Percentiles rank a stretch among this genome's conserved stretches.
Evolutionary conservation across 1,140 invertebrate genomes (phyloP).

Genomic region (Elysia chlorotica): DNA sequence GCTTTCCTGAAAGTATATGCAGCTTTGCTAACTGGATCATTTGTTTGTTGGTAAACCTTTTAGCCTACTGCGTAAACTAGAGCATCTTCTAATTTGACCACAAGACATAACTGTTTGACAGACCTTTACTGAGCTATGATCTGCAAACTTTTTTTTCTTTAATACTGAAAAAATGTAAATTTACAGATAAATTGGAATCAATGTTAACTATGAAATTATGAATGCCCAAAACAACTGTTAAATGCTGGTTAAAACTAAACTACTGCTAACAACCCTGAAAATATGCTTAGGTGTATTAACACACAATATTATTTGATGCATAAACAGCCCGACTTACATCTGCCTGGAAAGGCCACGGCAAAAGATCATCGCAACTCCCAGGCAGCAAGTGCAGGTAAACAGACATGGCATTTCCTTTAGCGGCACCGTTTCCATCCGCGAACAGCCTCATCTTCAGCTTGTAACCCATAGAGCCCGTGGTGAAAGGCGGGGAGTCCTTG

Average conservation of each 20-base stretch:
- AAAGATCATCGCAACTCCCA: conserved; percentile 47
- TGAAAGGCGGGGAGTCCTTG: conserved; percentile 51
- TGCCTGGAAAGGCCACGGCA: conserved; percentile 54
- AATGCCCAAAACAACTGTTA: background rate
- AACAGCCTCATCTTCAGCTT: conserved; percentile 83
- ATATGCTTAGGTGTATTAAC: too few species aligned
- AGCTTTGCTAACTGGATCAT: too few species aligned
- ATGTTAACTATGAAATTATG: background rate
- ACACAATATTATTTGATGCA: too few species aligned
- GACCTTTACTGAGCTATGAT: too few species aligned
- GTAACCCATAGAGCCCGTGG: conserved; percentile 65
- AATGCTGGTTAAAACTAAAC: background rate
- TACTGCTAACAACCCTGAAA: background rate
- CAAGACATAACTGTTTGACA: too few species aligned
- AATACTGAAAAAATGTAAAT: background rate
- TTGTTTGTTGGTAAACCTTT: too few species aligned
- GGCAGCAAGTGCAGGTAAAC: conserved; percentile 55
- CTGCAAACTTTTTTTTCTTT: too few species aligned
- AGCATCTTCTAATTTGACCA: too few species aligned
- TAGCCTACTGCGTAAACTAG: too few species aligned
- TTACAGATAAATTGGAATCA: background rate
- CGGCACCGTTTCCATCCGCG: conserved; percentile 71
- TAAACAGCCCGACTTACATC: conserved; percentile 45
- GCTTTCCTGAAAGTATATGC: too few species aligned
- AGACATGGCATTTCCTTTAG: conserved; percentile 51